Evolutionary conservation across 37 sponge, comb jelly and placozoan species (phyloP).

Genomic region (Spongilla lacustris): DNA sequence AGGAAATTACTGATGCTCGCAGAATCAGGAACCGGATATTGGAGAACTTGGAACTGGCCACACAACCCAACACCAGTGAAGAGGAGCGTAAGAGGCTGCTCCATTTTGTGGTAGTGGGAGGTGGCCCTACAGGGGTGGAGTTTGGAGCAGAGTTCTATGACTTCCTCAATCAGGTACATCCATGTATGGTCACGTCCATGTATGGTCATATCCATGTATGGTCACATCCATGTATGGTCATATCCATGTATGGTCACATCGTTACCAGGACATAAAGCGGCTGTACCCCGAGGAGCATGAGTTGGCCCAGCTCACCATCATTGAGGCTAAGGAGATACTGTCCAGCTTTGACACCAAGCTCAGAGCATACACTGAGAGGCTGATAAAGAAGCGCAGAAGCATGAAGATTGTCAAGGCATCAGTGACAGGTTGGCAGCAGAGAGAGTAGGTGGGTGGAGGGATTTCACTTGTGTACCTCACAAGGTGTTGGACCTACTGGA

Average conservation of each 20-base stretch:
- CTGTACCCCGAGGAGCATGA: constrained; percentile 67
- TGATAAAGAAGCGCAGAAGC: constrained; percentile 51
- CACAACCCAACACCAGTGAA: constrained; percentile 28
- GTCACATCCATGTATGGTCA: background rate
- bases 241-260: background rate
- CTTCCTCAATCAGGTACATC: constrained; percentile 85
- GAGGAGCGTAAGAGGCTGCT: constrained; percentile 71
- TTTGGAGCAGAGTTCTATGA: constrained; percentile 95
- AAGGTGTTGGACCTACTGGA: constrained; percentile 55
- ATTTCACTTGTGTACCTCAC: too few species aligned
- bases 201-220: too few species aligned
- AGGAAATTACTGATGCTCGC: constrained; percentile 89
- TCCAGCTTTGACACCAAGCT: constrained; percentile 81
- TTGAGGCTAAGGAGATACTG: constrained; percentile 85
- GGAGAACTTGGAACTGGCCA: constrained; percentile 83
- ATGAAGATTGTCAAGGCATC: constrained; percentile 81
- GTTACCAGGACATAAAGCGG: constrained; percentile 65
- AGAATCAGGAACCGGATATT: constrained; percentile 76
- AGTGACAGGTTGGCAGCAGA: constrained; percentile 73
- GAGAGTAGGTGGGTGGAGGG: background rate
- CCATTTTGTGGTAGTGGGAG: constrained; percentile 89
- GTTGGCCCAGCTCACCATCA: constrained; percentile 65
- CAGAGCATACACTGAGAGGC: constrained; percentile 62
- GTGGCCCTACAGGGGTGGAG: constrained; percentile 94
- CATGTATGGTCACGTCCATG: too few species aligned